phyloP scores from a whole-genome alignment of 1,140 invertebrate genomes.

The Bursaphelenchus mucronatus region DNA sequence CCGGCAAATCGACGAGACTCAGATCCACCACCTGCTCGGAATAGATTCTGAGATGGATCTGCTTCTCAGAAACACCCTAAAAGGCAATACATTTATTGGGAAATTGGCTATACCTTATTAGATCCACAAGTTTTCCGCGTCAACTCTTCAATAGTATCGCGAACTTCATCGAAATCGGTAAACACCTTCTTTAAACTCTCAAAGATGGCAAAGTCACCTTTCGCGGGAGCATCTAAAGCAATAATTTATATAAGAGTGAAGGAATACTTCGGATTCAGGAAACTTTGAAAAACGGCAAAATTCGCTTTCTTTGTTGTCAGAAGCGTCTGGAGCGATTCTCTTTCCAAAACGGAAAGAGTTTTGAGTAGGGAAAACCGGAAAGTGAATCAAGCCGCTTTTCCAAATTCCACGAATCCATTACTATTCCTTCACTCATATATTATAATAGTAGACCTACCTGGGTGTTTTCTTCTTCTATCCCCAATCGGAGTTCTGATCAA shows the following conservation, averaged over 20 bases:
- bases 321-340: too few species aligned
- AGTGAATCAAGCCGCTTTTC: too few species aligned
- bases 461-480: conserved; percentile 32
- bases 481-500: conserved; percentile 78
- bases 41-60: conserved; percentile 90
- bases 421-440: not conserved
- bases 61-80: conserved; percentile 82
- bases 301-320: too few species aligned
- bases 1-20: conserved; percentile 91
- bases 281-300: too few species aligned
- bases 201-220: conserved; percentile 86
- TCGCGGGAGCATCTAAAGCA: not conserved
- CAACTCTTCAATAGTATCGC: conserved; percentile 81
- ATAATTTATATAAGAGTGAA: not conserved
- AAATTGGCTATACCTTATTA: conserved; percentile 71
- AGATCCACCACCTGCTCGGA: conserved; percentile 79
- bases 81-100: not conserved
- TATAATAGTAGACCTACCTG: not conserved
- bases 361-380: too few species aligned
- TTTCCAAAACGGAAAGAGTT: too few species aligned
- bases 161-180: conserved; percentile 83
- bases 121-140: conserved; percentile 84
- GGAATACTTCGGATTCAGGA: too few species aligned
- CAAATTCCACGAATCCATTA: not conserved
- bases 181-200: conserved; percentile 84